Conservation (phyloP, 2,797 vertebrate genomes). For the Onychomys arenicola region DNA sequence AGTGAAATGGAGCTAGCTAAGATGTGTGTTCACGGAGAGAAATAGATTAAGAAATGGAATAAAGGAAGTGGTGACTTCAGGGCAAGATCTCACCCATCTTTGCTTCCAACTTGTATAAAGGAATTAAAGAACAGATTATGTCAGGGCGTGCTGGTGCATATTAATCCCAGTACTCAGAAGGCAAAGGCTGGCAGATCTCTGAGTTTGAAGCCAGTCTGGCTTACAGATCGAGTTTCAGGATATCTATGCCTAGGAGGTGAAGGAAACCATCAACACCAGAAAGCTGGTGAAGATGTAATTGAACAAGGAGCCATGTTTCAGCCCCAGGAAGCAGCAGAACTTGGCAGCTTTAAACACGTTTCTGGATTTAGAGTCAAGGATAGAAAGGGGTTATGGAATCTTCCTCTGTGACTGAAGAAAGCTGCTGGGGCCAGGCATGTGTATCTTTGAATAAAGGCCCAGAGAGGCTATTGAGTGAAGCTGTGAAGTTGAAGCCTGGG, state of each 20-base stretch:
- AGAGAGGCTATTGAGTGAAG: not conserved
- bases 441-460: not conserved
- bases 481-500: not conserved
- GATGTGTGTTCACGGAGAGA: not conserved
- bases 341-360: not conserved
- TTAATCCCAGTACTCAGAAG: not conserved
- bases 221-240: too few relatives aligned
- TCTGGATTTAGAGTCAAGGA: not conserved
- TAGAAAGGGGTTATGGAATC: not conserved
- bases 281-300: not conserved
- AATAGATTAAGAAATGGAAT: not conserved
- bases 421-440: not conserved
- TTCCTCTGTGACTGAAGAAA: not conserved
- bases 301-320: not conserved
- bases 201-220: too few relatives aligned
- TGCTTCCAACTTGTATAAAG: not conserved
- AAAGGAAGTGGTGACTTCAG: not conserved
- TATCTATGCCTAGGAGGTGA: too few relatives aligned
- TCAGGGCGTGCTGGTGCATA: not conserved
- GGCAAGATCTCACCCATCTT: not conserved
- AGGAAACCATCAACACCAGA: too few relatives aligned
- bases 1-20: not conserved
- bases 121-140: not conserved
- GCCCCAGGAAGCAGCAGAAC: not conserved
- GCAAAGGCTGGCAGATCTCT: too few relatives aligned